Base-by-base conservation (phyloP, 1,140 invertebrate species). In the Drosophila albomicans region DNA sequence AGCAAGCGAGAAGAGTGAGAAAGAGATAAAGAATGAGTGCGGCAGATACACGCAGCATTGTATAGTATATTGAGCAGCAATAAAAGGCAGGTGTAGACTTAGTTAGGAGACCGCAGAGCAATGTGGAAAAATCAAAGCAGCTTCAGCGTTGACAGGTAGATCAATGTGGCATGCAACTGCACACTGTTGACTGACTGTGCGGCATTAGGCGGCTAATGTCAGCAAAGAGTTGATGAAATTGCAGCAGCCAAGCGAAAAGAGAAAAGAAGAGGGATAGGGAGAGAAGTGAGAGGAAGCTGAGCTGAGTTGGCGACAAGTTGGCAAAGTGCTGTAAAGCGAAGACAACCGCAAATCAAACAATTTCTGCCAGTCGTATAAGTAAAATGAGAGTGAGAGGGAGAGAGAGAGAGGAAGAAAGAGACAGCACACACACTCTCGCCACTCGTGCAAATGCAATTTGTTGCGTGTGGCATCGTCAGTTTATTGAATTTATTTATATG, bases 401-500 rank as follows among this genome's bases (percentile, higher is more conserved):
- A 5, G 2, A 20, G 4, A 20, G 2, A 11, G 0, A 5, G 8
- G 10, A 15, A 35, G 35, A 43, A 51, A 28, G 41, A 76, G 30
- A 48, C 6, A 30, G 20, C 48, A 13, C 38, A 71, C 54, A 49
- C 32, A 58, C 3, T n/a, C 43, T n/a, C 45, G 32, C 30, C 41
- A 54, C 13, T 54, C 46, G 52, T 70, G 45, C 51, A 67, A 86
- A 88, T 88, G 82, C 82, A 86, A 82, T 86, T 86, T 77, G 82
- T 82, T 74, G 72, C 82, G 51, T 61, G 71, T 41, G 35, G 79
- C 63, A 41, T 74, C 66, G 76, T 68, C 82, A 76, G 79, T 79
- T 86, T 88, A 86, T 88, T 86, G 80, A 88, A 86, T 88, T 88
- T 88, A 80, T 87, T 84, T 87, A 80, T 80, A 80, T 84, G 70